Evolutionary conservation across 2,888 invertebrate genomes (phyloP).

Genomic region (Boloria selene): DNA sequence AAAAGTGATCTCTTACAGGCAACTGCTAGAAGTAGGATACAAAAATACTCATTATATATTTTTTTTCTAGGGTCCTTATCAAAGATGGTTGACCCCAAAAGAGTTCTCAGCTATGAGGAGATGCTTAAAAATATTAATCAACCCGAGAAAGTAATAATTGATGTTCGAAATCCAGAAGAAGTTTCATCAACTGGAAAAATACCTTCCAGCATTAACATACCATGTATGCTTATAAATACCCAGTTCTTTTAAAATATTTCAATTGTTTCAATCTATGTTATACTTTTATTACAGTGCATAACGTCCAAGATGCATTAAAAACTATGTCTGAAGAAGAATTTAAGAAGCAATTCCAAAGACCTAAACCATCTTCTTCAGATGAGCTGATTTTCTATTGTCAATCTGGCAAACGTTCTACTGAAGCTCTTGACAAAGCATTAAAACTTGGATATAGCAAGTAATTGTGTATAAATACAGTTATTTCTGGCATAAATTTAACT

Average conservation of each 20-base stretch:
- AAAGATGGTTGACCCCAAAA: constrained; percentile 66
- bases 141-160: constrained; percentile 84
- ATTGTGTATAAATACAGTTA: constrained; percentile 29
- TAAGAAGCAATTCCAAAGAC: constrained; percentile 57
- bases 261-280: constrained; percentile 4
- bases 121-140: constrained; percentile 66
- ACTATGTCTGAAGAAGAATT: constrained; percentile 72
- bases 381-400: constrained; percentile 75
- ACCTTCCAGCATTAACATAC: constrained; percentile 90
- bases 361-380: constrained; percentile 64
- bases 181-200: constrained; percentile 85
- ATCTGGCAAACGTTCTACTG: constrained; percentile 64
- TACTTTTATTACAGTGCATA: constrained; percentile 55
- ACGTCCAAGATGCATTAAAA: constrained; percentile 58
- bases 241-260: not conserved
- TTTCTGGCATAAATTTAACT: not conserved
- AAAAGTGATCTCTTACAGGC: no score
- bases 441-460: constrained; percentile 74
- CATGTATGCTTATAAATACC: constrained; percentile 74
- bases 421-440: constrained; percentile 69
- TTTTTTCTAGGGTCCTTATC: constrained; percentile 32
- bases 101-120: constrained; percentile 69
- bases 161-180: constrained; percentile 89
- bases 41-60: not conserved
- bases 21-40: no score